Evolutionary conservation across 2,797 vertebrate genomes (phyloP).

Genomic region (Meda fulgida): DNA sequence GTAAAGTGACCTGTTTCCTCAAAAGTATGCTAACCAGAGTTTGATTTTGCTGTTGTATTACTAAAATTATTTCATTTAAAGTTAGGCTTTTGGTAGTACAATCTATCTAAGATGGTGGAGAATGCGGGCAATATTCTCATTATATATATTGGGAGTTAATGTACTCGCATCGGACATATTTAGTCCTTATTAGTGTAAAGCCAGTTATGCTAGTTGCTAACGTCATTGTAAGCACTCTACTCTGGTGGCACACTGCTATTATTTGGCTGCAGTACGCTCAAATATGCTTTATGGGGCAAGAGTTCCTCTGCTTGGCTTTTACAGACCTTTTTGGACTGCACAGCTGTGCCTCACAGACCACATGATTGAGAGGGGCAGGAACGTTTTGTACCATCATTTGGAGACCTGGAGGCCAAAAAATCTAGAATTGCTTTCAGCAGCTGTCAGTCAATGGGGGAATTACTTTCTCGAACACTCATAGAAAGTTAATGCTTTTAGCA

Average conservation of each 20-base stretch:
- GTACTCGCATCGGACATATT: background rate
- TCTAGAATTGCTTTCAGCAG: background rate
- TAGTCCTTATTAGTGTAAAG: background rate
- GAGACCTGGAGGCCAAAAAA: constrained; percentile 29
- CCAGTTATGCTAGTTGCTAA: constrained; percentile 2
- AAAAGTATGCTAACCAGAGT: background rate
- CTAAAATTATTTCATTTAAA: background rate
- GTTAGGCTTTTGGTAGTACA: background rate
- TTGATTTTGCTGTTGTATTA: background rate
- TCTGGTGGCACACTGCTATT: constrained; percentile 38
- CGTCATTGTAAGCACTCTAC: background rate
- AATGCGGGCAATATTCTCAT: constrained; percentile 14
- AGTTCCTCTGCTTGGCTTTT: constrained; percentile 52
- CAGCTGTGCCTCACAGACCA: constrained; percentile 55
- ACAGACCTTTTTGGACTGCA: constrained; percentile 38
- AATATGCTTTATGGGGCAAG: constrained; percentile 48
- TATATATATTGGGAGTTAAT: background rate
- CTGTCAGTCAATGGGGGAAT: background rate
- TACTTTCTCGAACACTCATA: background rate
- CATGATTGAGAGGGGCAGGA: constrained; percentile 43
- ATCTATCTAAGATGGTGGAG: background rate
- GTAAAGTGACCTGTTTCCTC: background rate
- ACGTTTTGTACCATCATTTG: constrained; percentile 40
- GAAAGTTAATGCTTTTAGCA: background rate
- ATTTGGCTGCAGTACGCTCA: constrained; percentile 39